These are phyloP conservation scores for Netelia inedita DNA, from an alignment of 2,888 invertebrate genomes.

Conservation along the genomic window DNA sequence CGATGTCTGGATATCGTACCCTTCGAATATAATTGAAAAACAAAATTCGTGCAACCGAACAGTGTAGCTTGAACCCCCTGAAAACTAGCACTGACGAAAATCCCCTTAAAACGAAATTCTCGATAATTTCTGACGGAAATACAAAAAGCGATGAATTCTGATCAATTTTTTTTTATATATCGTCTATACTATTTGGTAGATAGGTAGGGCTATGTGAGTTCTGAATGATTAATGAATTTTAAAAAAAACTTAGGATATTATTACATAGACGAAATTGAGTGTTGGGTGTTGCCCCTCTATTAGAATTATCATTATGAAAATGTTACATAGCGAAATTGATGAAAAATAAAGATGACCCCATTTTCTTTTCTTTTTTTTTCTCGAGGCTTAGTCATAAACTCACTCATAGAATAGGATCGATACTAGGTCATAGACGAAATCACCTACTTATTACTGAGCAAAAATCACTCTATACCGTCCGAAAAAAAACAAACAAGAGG, in stretches of 20 bases:
- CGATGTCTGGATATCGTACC: constrained; percentile 37
- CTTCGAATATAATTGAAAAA: constrained; percentile 27
- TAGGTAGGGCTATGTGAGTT: constrained; percentile 73
- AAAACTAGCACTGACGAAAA: constrained; percentile 18
- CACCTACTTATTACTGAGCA: constrained; percentile 35
- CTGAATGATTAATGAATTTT: constrained; percentile 73
- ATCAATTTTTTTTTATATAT: constrained; percentile 39
- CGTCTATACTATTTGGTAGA: constrained; percentile 48
- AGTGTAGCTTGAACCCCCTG: constrained; percentile 50
- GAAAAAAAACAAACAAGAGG: constrained; percentile 49
- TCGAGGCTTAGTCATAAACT: constrained; percentile 44
- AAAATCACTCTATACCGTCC: constrained; percentile 30
- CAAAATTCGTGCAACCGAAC: constrained; percentile 55
- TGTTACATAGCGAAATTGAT: constrained; percentile 40
- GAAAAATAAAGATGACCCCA: constrained; percentile 16
- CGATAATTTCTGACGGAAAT: constrained; percentile 18
- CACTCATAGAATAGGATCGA: constrained; percentile 64
- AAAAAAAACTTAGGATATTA: constrained; percentile 53
- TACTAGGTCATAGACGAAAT: constrained; percentile 66
- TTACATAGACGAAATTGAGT: constrained; percentile 55
- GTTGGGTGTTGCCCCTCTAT: constrained; percentile 64
- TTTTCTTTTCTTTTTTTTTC: constrained; percentile 26
- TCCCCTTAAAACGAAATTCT: not conserved
- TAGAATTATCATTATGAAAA: constrained; percentile 55
- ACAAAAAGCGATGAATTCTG: constrained; percentile 30